Evolutionary conservation across 2,113 vertebrate species (phyloP).

Genomic region (Scomber japonicus): DNA sequence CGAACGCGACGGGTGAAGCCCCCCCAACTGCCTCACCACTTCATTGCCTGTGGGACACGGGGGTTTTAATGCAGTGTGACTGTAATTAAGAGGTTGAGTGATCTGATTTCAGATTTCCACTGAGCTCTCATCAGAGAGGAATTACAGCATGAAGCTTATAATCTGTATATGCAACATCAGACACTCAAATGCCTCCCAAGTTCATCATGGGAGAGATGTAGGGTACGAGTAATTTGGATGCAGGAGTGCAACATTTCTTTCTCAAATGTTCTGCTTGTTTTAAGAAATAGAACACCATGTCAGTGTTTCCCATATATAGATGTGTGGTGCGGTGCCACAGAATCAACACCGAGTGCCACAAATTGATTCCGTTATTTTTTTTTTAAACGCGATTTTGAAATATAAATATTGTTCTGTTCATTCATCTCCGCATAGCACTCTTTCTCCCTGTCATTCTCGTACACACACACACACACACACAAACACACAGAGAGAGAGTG

Average conservation of each 20-base stretch:
- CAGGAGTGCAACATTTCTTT: too few relatives aligned
- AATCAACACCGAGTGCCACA: too few relatives aligned
- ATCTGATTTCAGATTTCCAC: constrained; percentile 80
- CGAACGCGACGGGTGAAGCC: background rate
- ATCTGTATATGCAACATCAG: constrained; percentile 57
- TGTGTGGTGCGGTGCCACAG: too few relatives aligned
- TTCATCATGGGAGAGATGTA: constrained; percentile 34
- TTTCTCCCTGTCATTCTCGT: too few relatives aligned
- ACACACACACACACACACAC: too few relatives aligned
- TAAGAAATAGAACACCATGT: background rate
- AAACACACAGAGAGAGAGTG: too few relatives aligned
- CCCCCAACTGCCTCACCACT: constrained; percentile 23
- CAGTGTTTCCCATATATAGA: too few relatives aligned
- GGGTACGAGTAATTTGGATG: too few relatives aligned
- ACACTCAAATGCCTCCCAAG: constrained; percentile 50
- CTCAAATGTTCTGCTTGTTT: background rate
- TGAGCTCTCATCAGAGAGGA: constrained; percentile 65
- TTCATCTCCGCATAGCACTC: too few relatives aligned
- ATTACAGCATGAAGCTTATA: constrained; percentile 64
- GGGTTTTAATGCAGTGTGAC: constrained; percentile 61
- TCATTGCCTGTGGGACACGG: constrained; percentile 52
- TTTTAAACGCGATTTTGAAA: too few relatives aligned
- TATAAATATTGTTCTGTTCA: too few relatives aligned
- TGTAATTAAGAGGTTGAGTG: constrained; percentile 78
- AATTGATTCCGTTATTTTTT: too few relatives aligned